These are phyloP conservation scores for Capromys pilorides DNA, from an alignment of 2,797 vertebrate species.

Conservation along the genomic window DNA sequence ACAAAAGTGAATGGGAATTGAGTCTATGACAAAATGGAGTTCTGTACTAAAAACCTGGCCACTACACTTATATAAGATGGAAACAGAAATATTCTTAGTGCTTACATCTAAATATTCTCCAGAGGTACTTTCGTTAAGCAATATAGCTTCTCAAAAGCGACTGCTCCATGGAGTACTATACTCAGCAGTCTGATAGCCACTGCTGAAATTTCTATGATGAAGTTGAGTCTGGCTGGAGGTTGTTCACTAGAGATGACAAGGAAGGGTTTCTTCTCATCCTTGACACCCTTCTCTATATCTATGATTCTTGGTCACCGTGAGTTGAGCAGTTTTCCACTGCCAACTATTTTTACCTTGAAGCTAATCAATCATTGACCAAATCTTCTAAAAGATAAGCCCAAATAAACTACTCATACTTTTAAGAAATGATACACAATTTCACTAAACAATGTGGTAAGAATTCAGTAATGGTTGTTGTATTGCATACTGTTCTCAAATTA, in stretches of 20 bases:
- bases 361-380: not conserved
- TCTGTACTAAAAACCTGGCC: not conserved
- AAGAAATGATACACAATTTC: no score
- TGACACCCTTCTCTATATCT: not conserved
- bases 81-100: not conserved
- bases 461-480: no score
- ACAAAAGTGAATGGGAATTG: not conserved
- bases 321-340: not conserved
- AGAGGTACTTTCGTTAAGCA: not conserved
- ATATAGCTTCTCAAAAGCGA: not conserved
- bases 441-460: no score
- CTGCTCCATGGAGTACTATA: not conserved
- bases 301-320: not conserved
- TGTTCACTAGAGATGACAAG: not conserved
- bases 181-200: not conserved
- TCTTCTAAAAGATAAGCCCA: not conserved
- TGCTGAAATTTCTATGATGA: not conserved
- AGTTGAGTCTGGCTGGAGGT: not conserved
- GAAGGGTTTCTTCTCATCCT: not conserved
- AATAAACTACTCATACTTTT: not conserved
- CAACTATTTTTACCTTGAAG: not conserved
- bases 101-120: not conserved
- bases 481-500: no score
- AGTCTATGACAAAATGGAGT: not conserved
- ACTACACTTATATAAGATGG: not conserved